Evolutionary conservation across 2,113 vertebrate species (phyloP).

Genomic region (Neopipo cinnamomea): DNA sequence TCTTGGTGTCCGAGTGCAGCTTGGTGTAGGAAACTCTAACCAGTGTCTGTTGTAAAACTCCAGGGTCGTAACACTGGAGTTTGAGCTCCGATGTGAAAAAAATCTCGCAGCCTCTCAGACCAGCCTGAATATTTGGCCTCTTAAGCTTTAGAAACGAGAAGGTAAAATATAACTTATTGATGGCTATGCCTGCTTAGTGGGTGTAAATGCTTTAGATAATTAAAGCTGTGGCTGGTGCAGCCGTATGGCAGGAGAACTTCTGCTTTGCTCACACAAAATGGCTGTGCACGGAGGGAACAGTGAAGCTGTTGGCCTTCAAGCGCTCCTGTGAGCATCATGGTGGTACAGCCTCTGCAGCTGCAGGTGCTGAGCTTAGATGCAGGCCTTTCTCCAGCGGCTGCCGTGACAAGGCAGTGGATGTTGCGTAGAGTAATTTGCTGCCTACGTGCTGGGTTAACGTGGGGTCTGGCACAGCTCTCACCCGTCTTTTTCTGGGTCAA

Average conservation of each 20-base stretch:
- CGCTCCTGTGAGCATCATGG: not conserved
- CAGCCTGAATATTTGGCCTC: not conserved
- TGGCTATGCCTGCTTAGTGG: not conserved
- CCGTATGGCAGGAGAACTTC: rapidly evolving
- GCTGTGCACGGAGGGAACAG: not conserved
- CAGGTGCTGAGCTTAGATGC: not conserved
- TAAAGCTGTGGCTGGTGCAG: not conserved
- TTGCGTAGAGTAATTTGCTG: not conserved
- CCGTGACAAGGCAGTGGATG: not conserved
- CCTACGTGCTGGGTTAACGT: rapidly evolving
- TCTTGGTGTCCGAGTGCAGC: not conserved
- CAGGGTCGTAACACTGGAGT: rapidly evolving
- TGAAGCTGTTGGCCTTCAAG: not conserved
- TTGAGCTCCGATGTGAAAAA: not conserved
- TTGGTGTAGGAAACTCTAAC: not conserved
- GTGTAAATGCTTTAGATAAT: not conserved
- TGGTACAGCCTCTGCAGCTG: not conserved
- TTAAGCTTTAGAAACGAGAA: not conserved
- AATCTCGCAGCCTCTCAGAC: not conserved
- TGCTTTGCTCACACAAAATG: not conserved
- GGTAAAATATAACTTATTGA: not conserved
- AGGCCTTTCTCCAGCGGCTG: not conserved
- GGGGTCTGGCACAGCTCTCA: not conserved
- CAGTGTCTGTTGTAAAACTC: not conserved
- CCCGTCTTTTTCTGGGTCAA: not conserved